Evolutionary conservation across 1,140 invertebrate species (phyloP).

Genomic region (Tachypleus tridentatus): DNA sequence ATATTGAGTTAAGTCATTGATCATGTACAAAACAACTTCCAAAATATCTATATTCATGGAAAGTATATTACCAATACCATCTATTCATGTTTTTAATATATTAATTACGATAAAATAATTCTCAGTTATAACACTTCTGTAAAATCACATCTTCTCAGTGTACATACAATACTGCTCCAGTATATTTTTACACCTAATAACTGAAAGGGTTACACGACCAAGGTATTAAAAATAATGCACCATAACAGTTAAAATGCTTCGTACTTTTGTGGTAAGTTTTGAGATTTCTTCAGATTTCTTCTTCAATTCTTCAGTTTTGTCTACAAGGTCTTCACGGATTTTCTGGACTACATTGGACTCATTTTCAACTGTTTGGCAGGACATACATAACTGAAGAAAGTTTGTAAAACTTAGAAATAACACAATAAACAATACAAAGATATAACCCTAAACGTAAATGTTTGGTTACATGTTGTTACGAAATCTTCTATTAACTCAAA

Average conservation of each 20-base stretch:
- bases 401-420: too few relatives aligned
- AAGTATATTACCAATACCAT: too few relatives aligned
- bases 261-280: conserved; percentile 64
- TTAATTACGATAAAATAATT: background rate
- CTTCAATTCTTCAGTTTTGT: conserved; percentile 64
- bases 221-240: too few relatives aligned
- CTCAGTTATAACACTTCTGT: background rate
- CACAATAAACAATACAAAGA: too few relatives aligned
- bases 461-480: too few relatives aligned
- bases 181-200: background rate
- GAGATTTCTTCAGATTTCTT: conserved; percentile 62
- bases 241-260: conserved; percentile 17
- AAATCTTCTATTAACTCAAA: too few relatives aligned
- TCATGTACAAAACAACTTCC: too few relatives aligned
- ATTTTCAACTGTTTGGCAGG: conserved; percentile 10
- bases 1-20: too few relatives aligned
- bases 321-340: conserved; percentile 43
- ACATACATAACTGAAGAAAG: conserved; percentile 4
- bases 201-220: too few relatives aligned
- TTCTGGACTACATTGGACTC: conserved; percentile 14
- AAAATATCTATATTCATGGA: too few relatives aligned
- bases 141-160: background rate
- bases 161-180: background rate
- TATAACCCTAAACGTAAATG: too few relatives aligned
- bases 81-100: background rate